Evolutionary conservation across 2,113 vertebrate genomes (phyloP), one percentile per base, ranked within the genome.

Genomic region (Proteles cristata): DNA sequence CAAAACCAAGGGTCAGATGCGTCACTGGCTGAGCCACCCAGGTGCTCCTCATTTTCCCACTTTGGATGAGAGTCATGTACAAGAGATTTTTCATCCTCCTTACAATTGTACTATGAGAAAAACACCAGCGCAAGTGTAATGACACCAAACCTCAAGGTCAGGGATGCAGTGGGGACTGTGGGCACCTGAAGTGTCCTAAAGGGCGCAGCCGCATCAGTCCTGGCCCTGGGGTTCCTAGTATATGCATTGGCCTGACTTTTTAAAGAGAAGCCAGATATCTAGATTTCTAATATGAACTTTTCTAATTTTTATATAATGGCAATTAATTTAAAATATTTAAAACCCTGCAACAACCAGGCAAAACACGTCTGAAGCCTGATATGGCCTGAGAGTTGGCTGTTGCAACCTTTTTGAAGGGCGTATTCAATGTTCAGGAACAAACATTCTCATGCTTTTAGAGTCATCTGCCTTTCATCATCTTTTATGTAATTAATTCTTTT

Each of bases 271-370:
- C 9, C 43, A 84, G 61, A 76, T 86, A 88, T 77, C 35, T 79
- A 79, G 65, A 39, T 79, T 92, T 93, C 55, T 63, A 74, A 96
- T n/a, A 26, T 91, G 83, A 86, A 95, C 74, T 84, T 87, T 96
- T 88, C 66, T 73, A 61, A 94, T 89, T 96, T 90, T 53, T 76
- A 95, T 94, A 93, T 88, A 73, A 85, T 73, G 63, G 16, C 26
- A 69, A 63, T 76, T 74, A 93, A 55, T 81, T 97, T 4, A 26
- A 88, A 93, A 92, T 65, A 35, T 33, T 65, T 25, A 71, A 94
- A 95, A 71, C 21, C 10, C 43, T 48, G 4, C 79, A 79, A 88
- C 63, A 58, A 83, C 50, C 26, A n/a, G 66, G 88, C 43, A 53
- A 23, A 73, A 73, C 53, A 77, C 17, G 25, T 19, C 11, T 94